Evolutionary conservation across 2,113 vertebrate species (phyloP), one percentile per base, ranked within the genome.

Genomic region (Oceanodroma tethys): DNA sequence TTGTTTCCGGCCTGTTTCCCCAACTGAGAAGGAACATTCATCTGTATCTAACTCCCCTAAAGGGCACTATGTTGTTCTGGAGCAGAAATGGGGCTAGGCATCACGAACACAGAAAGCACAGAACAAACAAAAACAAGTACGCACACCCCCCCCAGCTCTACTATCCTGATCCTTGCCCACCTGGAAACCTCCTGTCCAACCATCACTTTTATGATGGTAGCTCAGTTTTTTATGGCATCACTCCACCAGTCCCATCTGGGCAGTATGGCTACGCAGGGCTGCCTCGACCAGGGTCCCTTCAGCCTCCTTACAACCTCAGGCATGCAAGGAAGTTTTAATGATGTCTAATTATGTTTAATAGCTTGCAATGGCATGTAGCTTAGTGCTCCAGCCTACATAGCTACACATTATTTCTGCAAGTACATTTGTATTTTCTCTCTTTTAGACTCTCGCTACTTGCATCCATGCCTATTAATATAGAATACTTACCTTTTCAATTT

Each of bases 141-240:
- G 12, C 2, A 1, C 29, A 5, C 20, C 2, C 4, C 7, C 38
- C 14, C 22, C 42, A n/a, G 36, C 13, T 66, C n/a, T 52, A 7
- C 26, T 11, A 17, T 19, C 38, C 56, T 42, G 20, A 25, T 8
- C 47, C 65, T 45, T 34, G 52, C 70, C 68, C 48, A 52, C 52
- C 38, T 20, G 62, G n/a, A 66, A 42, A 43, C 25, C 68, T 36
- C 16, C 27, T 36, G 62, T 4, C 40, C 36, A 42, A 36, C 36
- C 78, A 58, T 1, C 8, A 2, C 25, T 66, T 52, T 17, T 45
- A 16, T 0, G 17, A 25, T 0, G 3, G 25, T 7, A 27, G 63
- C 71, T 65, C 59, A 21, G 17, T 3, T 29, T 93, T 55, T 42
- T 3, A 70, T 0, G 16, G 76, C 27, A 43, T 22, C 29, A 5